Conservation (phyloP, 2,797 vertebrate genomes). For the Sebastes elongatus region DNA sequence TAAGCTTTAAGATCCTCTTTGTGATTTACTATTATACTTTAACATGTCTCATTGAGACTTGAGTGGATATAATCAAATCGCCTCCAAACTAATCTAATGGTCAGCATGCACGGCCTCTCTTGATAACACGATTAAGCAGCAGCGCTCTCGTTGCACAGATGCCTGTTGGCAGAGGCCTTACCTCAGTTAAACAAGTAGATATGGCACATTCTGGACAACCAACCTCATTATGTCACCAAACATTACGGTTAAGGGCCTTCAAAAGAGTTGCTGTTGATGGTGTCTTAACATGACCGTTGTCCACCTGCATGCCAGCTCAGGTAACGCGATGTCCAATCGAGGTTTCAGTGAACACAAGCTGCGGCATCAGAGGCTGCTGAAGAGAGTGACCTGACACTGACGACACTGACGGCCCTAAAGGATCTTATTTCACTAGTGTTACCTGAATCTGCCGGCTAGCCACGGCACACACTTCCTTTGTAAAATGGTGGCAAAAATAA, state of each 20-base stretch:
- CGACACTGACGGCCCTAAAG: constrained; percentile 5
- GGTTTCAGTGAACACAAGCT: constrained; percentile 15
- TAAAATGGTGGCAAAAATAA: background rate
- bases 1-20: constrained; percentile 17
- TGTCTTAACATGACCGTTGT: constrained; percentile 47
- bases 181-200: constrained; percentile 54
- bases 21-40: constrained; percentile 41
- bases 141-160: constrained; percentile 42
- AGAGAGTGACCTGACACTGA: constrained; percentile 30
- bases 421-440: constrained; percentile 18
- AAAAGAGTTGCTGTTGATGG: constrained; percentile 41
- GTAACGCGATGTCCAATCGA: constrained; percentile 14
- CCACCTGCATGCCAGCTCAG: constrained; percentile 60
- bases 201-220: constrained; percentile 57
- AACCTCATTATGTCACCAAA: constrained; percentile 76
- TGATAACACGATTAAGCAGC: constrained; percentile 64
- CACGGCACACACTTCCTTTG: background rate
- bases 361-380: constrained; percentile 2
- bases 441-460: background rate
- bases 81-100: constrained; percentile 65
- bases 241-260: constrained; percentile 70
- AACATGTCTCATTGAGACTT: constrained; percentile 58
- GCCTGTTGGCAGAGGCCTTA: constrained; percentile 59
- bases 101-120: constrained; percentile 42
- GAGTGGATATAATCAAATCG: constrained; percentile 64